Percentiles rank a stretch among this genome's conserved stretches.
phyloP scores from a whole-genome alignment of 2,113 vertebrate species.

The Myotis yumanensis region DNA sequence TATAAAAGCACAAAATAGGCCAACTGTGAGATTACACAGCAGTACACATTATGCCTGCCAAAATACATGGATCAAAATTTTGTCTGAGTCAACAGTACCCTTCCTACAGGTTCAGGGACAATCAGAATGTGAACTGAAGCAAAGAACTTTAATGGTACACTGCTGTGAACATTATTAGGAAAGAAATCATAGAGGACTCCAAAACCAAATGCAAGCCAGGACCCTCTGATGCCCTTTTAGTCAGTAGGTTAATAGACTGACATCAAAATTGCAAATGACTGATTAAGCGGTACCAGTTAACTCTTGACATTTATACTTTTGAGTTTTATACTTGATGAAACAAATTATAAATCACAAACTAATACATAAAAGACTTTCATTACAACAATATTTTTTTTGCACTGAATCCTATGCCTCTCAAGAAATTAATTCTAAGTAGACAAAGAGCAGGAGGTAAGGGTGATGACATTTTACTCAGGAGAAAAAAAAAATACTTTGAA shows the following conservation, averaged over 20 bases:
- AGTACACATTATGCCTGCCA: not conserved
- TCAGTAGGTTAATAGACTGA: constrained; percentile 33
- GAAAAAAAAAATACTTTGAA: not conserved
- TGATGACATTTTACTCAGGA: not conserved
- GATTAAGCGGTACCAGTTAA: constrained; percentile 42
- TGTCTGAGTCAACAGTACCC: not conserved
- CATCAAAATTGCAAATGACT: constrained; percentile 48
- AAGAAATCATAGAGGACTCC: constrained; percentile 23
- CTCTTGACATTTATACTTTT: constrained; percentile 55
- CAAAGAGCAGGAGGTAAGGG: not conserved
- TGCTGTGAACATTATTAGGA: constrained; percentile 39
- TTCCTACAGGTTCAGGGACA: not conserved
- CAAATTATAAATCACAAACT: constrained; percentile 56
- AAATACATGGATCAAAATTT: not conserved
- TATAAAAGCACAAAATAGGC: not conserved
- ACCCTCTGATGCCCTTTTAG: not conserved
- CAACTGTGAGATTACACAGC: not conserved
- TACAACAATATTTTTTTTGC: not conserved
- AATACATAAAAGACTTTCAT: constrained; percentile 21
- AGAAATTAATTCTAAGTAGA: constrained; percentile 44
- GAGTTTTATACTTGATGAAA: constrained; percentile 32
- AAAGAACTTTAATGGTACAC: constrained; percentile 29
- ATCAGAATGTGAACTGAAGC: constrained; percentile 42
- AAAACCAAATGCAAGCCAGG: constrained; percentile 45
- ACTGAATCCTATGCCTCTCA: not conserved